Conservation (phyloP, 2,888 invertebrate species). For the Trachelus troglodyta region DNA sequence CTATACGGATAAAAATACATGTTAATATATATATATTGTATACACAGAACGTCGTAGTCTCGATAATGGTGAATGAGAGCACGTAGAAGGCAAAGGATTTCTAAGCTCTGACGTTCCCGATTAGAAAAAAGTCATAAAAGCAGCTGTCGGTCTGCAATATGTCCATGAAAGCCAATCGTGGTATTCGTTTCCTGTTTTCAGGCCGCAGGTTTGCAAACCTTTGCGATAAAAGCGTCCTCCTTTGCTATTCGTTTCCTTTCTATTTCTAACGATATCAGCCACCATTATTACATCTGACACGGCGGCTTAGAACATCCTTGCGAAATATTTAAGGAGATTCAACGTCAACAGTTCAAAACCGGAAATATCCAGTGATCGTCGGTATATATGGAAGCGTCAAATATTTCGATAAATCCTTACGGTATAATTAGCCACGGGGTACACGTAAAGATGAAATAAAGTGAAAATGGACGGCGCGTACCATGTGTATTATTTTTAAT, state of each 20-base stretch:
- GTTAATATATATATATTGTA: not conserved
- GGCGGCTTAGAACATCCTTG: slow-evolving; percentile 2
- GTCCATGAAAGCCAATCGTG: slow-evolving; percentile 31
- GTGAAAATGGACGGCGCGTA: not conserved
- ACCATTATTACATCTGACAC: slow-evolving; percentile 45
- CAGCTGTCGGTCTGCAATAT: slow-evolving; percentile 30
- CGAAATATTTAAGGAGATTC: not conserved
- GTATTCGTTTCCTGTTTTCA: slow-evolving; percentile 48
- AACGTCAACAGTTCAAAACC: not conserved
- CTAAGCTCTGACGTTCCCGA: slow-evolving; percentile 10
- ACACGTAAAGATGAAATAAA: not conserved
- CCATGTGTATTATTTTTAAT: not conserved
- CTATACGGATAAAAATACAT: not conserved
- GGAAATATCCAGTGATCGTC: slow-evolving; percentile 9
- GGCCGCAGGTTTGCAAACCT: not conserved
- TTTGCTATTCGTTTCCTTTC: slow-evolving; percentile 43
- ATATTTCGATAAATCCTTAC: not conserved
- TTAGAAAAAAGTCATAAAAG: slow-evolving; percentile 37
- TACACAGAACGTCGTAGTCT: slow-evolving; percentile 10
- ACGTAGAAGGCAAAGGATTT: not conserved
- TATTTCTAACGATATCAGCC: slow-evolving; percentile 41
- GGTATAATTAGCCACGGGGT: not conserved
- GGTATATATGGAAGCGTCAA: not conserved
- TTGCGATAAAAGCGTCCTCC: slow-evolving; percentile 34
- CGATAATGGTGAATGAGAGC: not conserved